Conservation (phyloP, 92 coral and sea anemone species). For the Paramuricea clavata region DNA sequence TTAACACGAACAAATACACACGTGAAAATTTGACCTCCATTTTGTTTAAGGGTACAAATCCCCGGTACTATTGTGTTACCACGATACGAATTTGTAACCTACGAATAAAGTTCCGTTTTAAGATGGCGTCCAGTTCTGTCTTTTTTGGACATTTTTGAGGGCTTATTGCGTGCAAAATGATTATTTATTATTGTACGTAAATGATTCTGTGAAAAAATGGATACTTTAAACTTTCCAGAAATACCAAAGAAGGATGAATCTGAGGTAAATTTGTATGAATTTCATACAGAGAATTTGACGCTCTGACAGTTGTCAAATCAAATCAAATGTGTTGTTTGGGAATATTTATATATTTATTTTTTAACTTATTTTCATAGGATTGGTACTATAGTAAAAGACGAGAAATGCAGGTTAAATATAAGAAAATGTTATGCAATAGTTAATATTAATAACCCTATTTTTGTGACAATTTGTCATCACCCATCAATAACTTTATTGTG, state of each 20-base stretch:
- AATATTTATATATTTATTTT: not conserved
- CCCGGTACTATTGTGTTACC: not conserved
- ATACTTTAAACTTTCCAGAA: slow-evolving; percentile 77
- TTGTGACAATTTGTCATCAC: no score
- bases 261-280: slow-evolving; percentile 67
- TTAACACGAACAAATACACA: not conserved
- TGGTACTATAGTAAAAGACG: slow-evolving; percentile 97
- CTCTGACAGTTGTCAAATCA: not conserved
- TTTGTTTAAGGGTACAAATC: not conserved
- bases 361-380: slow-evolving; percentile 68
- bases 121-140: not conserved
- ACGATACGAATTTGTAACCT: slow-evolving; percentile 9
- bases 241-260: slow-evolving; percentile 90
- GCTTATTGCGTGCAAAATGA: not conserved
- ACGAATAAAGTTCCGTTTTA: slow-evolving; percentile 5
- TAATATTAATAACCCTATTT: no score
- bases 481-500: no score
- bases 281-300: not conserved
- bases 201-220: not conserved
- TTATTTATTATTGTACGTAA: not conserved
- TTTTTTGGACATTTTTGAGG: not conserved
- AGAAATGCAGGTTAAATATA: slow-evolving; percentile 95
- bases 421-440: no score
- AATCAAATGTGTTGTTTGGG: not conserved
- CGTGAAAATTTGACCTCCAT: slow-evolving; percentile 19